phyloP scores from a whole-genome alignment of 2,113 vertebrate species.

The Vulpes vulpes region DNA sequence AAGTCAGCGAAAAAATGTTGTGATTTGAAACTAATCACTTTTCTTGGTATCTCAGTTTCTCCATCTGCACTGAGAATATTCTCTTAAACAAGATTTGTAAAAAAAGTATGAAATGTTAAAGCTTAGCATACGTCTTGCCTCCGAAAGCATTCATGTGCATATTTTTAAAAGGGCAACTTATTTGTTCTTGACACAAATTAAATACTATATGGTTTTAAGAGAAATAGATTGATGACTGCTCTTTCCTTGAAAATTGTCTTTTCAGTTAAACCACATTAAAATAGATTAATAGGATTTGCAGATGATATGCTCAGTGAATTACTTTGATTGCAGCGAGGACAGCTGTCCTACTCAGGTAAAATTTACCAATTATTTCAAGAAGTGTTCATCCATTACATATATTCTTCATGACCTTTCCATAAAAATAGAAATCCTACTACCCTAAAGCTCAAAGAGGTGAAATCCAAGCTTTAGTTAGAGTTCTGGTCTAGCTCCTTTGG shows the following conservation, averaged over 20 bases:
- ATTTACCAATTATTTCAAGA: constrained; percentile 15
- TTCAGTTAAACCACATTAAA: constrained; percentile 59
- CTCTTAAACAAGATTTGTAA: constrained; percentile 29
- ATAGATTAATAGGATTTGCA: constrained; percentile 58
- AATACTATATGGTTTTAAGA: constrained; percentile 49
- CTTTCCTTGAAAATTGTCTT: constrained; percentile 70
- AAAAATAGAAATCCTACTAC: constrained; percentile 42
- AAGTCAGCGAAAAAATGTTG: background rate
- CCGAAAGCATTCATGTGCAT: background rate
- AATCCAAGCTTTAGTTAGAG: background rate
- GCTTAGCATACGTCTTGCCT: constrained; percentile 17
- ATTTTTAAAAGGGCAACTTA: constrained; percentile 64
- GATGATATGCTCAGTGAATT: constrained; percentile 15
- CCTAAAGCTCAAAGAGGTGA: background rate
- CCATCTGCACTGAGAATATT: constrained; percentile 46
- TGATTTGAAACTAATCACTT: constrained; percentile 14
- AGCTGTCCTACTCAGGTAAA: background rate
- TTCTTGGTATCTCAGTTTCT: constrained; percentile 36
- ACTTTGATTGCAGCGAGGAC: background rate
- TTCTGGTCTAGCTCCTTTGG: constrained; percentile 8
- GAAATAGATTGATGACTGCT: constrained; percentile 36
- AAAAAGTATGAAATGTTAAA: constrained; percentile 58
- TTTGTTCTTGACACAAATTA: constrained; percentile 79
- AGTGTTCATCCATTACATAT: background rate
- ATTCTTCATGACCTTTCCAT: background rate